phyloP scores from a whole-genome alignment of 64 coral and sea anemone genomes.

The Porites lutea region DNA sequence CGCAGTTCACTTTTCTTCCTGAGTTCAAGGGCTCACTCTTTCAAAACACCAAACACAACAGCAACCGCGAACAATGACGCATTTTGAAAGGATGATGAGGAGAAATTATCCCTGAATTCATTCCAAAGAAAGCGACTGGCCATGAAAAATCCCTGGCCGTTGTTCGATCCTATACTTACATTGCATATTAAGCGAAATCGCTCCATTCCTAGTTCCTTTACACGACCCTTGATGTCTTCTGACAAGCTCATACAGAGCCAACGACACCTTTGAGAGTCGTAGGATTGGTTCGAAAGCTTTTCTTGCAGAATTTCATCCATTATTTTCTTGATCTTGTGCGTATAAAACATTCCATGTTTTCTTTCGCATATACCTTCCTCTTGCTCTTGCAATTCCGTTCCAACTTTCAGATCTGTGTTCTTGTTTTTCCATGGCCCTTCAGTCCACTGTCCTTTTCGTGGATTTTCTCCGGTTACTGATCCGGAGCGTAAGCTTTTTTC shows the following conservation, averaged over 20 bases:
- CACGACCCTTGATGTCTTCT: slow-evolving; percentile 58
- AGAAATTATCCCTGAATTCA: slow-evolving; percentile 55
- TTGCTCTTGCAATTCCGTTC: not conserved
- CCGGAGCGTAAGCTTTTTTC: slow-evolving; percentile 27
- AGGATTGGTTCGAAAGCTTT: slow-evolving; percentile 35
- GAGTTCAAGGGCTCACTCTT: slow-evolving; percentile 27
- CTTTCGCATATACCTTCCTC: not conserved
- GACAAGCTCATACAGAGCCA: slow-evolving; percentile 34
- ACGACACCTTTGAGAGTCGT: slow-evolving; percentile 29
- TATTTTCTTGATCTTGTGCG: slow-evolving; percentile 48
- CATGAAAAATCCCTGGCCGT: slow-evolving; percentile 63
- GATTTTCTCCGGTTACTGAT: not conserved
- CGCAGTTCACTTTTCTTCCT: not conserved
- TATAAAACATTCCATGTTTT: slow-evolving; percentile 20
- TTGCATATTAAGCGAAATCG: slow-evolving; percentile 73
- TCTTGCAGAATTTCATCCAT: slow-evolving; percentile 64
- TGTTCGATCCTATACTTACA: slow-evolving; percentile 60
- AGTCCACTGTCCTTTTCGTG: not conserved
- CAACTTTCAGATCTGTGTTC: not conserved
- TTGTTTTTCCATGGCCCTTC: not conserved
- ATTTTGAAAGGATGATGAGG: slow-evolving; percentile 58
- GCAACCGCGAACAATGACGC: slow-evolving; percentile 72
- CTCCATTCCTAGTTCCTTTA: slow-evolving; percentile 63
- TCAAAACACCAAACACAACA: slow-evolving; percentile 59
- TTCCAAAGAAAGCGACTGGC: slow-evolving; percentile 74